These are phyloP conservation scores for Scomberomorus guttatus DNA, from an alignment of 2,797 vertebrate genomes.

Conservation along the genomic window DNA sequence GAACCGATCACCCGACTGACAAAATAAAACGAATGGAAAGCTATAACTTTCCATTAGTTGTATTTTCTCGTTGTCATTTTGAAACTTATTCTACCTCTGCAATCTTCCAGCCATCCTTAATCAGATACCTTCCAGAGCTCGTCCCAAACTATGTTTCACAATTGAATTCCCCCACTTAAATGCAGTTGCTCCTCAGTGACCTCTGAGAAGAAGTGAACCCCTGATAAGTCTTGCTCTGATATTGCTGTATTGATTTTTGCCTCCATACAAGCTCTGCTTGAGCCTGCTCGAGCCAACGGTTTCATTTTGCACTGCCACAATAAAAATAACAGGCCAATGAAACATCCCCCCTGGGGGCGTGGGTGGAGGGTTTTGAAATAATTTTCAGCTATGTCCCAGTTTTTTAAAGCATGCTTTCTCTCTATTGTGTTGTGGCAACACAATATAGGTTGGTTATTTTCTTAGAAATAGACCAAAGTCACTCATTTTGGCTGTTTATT, in stretches of 20 bases:
- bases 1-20: conserved; percentile 11
- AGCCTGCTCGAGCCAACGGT: conserved; percentile 79
- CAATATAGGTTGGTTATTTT: conserved; percentile 49
- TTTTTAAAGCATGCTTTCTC: conserved; percentile 43
- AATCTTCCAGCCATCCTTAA: conserved; percentile 59
- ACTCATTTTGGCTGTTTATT: conserved; percentile 24
- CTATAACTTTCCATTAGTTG: conserved; percentile 50
- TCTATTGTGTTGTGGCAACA: conserved; percentile 76
- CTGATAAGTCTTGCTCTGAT: conserved; percentile 89
- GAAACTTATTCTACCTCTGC: conserved; percentile 47
- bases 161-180: conserved; percentile 87
- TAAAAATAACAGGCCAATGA: conserved; percentile 89
- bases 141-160: conserved; percentile 81
- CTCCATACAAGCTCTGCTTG: conserved; percentile 76
- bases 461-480: conserved; percentile 26
- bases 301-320: conserved; percentile 88
- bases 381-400: conserved; percentile 65
- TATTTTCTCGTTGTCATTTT: conserved; percentile 47
- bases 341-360: conserved; percentile 77
- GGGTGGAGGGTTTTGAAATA: conserved; percentile 63
- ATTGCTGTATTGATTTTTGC: conserved; percentile 91
- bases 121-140: conserved; percentile 71
- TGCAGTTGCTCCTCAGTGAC: conserved; percentile 86
- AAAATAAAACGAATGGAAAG: conserved; percentile 45
- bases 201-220: conserved; percentile 82